Percentiles rank a stretch among this genome's conserved stretches.
Evolutionary conservation across 2,113 vertebrate genomes (phyloP).

Genomic region (Columbina picui): DNA sequence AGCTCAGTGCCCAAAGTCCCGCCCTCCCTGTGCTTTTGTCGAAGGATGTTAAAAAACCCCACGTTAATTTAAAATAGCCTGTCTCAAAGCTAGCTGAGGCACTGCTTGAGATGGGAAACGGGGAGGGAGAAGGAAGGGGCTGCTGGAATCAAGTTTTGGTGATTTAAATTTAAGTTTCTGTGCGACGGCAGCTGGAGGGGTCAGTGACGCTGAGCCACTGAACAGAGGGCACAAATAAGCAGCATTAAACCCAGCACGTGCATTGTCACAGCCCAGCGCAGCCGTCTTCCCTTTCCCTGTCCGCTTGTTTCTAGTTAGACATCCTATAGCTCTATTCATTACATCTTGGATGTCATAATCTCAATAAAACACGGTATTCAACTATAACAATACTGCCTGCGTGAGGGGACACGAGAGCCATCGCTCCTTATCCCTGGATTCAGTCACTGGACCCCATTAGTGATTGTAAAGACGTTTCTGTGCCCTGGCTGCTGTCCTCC

Average conservation of each 20-base stretch:
- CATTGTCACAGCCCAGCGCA: background rate
- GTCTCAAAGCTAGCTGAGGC: background rate
- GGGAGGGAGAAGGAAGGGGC: background rate
- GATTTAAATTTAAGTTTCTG: background rate
- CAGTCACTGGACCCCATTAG: background rate
- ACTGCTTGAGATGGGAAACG: background rate
- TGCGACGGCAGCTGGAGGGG: background rate
- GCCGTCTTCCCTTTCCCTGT: background rate
- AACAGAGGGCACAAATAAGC: background rate
- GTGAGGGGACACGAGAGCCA: background rate
- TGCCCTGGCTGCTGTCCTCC: background rate
- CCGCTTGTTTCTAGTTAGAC: background rate
- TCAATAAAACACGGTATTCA: background rate
- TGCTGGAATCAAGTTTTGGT: background rate
- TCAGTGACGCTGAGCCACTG: conserved; percentile 56
- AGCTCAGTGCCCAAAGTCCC: background rate
- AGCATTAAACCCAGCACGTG: background rate
- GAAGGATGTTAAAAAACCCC: background rate
- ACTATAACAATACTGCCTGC: conserved; percentile 6
- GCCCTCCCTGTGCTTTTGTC: background rate
- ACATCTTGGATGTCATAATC: background rate
- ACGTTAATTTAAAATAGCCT: background rate
- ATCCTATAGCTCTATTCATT: conserved; percentile 5
- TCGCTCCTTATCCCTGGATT: background rate
- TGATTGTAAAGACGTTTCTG: background rate